Percentiles rank a stretch among this genome's conserved stretches.
These are phyloP conservation scores for Poeciliopsis occidentalis DNA, from an alignment of 2,113 vertebrate genomes.

Conservation along the genomic window DNA sequence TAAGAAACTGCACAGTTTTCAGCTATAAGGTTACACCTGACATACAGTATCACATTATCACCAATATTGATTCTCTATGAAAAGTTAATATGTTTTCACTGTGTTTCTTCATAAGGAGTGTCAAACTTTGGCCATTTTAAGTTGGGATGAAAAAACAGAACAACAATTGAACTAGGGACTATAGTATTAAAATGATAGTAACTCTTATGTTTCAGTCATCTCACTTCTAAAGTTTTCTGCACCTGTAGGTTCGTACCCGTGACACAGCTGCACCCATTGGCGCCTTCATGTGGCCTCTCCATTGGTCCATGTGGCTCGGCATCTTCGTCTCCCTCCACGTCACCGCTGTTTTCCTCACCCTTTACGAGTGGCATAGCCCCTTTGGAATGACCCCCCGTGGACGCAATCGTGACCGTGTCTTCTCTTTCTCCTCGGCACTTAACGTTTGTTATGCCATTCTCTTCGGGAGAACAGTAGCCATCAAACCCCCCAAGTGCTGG, in stretches of 20 bases:
- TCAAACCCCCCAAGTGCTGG: slow-evolving; percentile 96
- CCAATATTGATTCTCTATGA: no score
- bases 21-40: no score
- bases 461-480: slow-evolving; percentile 92
- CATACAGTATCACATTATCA: no score
- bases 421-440: slow-evolving; percentile 96
- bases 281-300: slow-evolving; percentile 96
- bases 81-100: no score
- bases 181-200: no score
- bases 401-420: slow-evolving; percentile 89
- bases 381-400: slow-evolving; percentile 94
- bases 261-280: slow-evolving; percentile 92
- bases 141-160: no score
- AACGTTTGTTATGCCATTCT: slow-evolving; percentile 96
- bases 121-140: no score
- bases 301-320: slow-evolving; percentile 98
- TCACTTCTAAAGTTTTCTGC: neutral
- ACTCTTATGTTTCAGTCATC: neutral
- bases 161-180: no score
- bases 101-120: no score
- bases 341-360: slow-evolving; percentile 92
- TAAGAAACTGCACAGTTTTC: no score
- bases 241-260: slow-evolving; percentile 83
- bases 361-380: slow-evolving; percentile 96
- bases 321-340: slow-evolving; percentile 92